Base-by-base conservation (phyloP, 2,888 invertebrate genomes). In the Melikaiella ostensackeni region DNA sequence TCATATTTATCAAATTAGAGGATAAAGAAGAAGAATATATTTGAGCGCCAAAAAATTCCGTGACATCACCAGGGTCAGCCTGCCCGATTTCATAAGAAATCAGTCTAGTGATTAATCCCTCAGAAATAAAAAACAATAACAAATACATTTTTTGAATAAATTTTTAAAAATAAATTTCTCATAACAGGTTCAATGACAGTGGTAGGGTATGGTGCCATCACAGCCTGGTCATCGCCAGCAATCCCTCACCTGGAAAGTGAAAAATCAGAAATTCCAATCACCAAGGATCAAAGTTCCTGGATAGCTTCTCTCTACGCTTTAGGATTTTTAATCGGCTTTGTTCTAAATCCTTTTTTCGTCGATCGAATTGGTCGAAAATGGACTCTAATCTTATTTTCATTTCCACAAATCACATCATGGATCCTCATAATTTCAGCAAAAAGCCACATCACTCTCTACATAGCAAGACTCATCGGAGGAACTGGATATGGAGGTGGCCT, bases 381-480 rank as follows among this genome's bases (percentile, higher is more conserved):
- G 59, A 86, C 88, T 0, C 81, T 91, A 5, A 79, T 89, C 55
- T 81, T 82, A 2, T 88, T 88, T 76, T 88, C 87, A 4, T 74
- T 88, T 6, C 89, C 90, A 11, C 86, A 88, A 77, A 78, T 88
- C 24, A 83, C 82, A 7, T 87, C 88, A 24, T 88, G 90, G 90
- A 84, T 87, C 46, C 80, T 89, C 1, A 88, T 89, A 16, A 87
- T 89, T 57, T 84, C 82, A 1, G 86, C 88, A 1, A 82, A 75
- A 2, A 84, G 84, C 42, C 85, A 85, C 74, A 64, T 66, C 1
- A 80, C 87, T 21, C 86, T 93, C 2, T 91, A 91, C 82, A 75
- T 89, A 9, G 92, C 92, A 0, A 87, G 93, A 38, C 88, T 92
- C 35, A 81, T 92, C 30, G 92, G 92, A 33, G 93, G 93, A 0